These are phyloP conservation scores for Eulemur rufifrons DNA, from an alignment of 2,113 vertebrate genomes.

Conservation along the genomic window DNA sequence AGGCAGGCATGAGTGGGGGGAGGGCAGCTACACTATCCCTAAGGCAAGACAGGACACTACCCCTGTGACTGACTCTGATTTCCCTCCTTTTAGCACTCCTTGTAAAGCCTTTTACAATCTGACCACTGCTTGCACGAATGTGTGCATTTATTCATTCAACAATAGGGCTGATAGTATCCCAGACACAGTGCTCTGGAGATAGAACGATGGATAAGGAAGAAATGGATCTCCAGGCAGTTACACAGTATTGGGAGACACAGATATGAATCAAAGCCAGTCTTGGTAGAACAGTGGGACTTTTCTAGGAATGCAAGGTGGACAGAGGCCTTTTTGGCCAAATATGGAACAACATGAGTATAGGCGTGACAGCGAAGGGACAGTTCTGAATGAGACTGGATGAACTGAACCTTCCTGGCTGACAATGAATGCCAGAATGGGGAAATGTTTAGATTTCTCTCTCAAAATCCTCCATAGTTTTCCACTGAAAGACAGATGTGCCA, in stretches of 20 bases:
- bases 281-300: background rate
- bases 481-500: background rate
- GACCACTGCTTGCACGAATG: background rate
- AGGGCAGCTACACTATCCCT: background rate
- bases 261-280: background rate
- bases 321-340: background rate
- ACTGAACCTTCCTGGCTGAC: background rate
- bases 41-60: background rate
- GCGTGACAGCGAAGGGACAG: background rate
- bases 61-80: background rate
- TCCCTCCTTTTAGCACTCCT: background rate
- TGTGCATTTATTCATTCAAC: background rate
- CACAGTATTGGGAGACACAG: background rate
- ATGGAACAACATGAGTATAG: background rate
- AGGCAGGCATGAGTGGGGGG: background rate
- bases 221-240: background rate
- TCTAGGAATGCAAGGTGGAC: background rate
- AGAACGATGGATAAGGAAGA: background rate
- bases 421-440: background rate
- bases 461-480: background rate
- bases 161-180: background rate
- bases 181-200: background rate
- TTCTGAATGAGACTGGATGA: background rate
- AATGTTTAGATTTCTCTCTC: background rate
- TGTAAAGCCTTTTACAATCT: background rate